Evolutionary conservation across 2,113 vertebrate species (phyloP), one percentile per base, ranked within the genome.

Genomic region (Hystrix cristata): DNA sequence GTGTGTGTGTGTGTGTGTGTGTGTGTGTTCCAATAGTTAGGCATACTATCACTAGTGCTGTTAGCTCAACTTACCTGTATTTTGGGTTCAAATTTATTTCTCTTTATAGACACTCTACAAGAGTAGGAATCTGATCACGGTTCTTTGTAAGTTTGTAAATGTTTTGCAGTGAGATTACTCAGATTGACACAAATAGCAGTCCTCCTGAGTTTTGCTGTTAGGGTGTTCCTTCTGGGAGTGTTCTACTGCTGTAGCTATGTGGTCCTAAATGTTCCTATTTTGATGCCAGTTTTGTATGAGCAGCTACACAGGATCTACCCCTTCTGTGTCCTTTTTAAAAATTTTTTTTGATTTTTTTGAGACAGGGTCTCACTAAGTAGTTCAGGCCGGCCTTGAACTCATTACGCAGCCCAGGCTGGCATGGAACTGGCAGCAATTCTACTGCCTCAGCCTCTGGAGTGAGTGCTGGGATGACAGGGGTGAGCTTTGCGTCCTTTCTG

Each of bases 31-130:
- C 80, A 85, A 90, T 82, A 93, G 85, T 53, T 82, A 94, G 57
- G 23, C 69, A 59, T 90, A 93, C 31, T 74, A 69, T 95, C 82
- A 88, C 34, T 92, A 57, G n/a, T 82, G 80, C 27, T 93, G 69
- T 90, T 94, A 93, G 74, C 64, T 94, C 74, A 95, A 64, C 5
- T 85, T 96, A 87, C 84, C 86, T 94, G 91, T n/a, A 55, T 65
- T 79, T 92, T 60, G 55, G 83, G 59, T 87, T 92, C 67, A 93
- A 94, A 62, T n/a, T 69, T 71, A 53, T 74, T 94, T 79, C 78
- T 95, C 34, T 83, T 48, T 95, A 8, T 62, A 57, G 69, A n/a
- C 15, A 92, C 74, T 48, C 90, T 57, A 60, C 1, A 60, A 55
- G 74, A 81, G 74, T 82, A 86, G 78, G 62, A 80, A 57, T 72